Percentiles rank a stretch among this genome's conserved stretches.
phyloP scores from a whole-genome alignment of 2,888 invertebrate species.

The Papilio demoleus region DNA sequence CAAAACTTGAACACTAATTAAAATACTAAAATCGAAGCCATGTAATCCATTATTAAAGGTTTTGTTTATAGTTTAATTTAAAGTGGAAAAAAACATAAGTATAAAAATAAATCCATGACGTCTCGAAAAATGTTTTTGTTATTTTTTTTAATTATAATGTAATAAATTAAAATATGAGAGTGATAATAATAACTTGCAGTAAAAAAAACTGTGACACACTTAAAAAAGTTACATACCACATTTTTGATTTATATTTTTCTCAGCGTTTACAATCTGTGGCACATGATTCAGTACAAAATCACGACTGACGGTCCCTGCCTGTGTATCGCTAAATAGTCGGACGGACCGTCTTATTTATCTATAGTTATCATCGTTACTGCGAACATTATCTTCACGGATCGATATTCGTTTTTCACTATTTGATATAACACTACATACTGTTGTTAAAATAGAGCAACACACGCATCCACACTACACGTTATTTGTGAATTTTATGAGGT shows the following conservation, averaged over 20 bases:
- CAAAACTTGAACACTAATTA: too few species aligned
- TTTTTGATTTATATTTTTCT: constrained; percentile 38
- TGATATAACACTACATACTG: neutral
- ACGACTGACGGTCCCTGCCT: constrained; percentile 28
- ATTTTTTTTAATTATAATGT: neutral
- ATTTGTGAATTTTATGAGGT: constrained; percentile 26
- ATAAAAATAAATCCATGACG: too few species aligned
- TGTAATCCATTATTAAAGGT: too few species aligned
- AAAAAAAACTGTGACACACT: neutral
- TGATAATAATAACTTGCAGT: neutral
- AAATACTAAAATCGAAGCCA: too few species aligned
- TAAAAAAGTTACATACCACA: constrained; percentile 43
- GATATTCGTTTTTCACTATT: constrained; percentile 26
- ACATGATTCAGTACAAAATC: constrained; percentile 26
- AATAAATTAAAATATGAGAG: neutral
- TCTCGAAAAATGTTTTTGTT: neutral
- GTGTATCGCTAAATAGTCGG: constrained; percentile 26
- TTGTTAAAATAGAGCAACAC: constrained; percentile 4
- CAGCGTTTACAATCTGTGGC: constrained; percentile 22
- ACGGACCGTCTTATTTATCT: constrained; percentile 33
- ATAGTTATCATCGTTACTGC: constrained; percentile 33
- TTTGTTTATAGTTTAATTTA: too few species aligned
- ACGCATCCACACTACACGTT: constrained; percentile 14
- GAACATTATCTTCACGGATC: constrained; percentile 34
- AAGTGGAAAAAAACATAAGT: too few species aligned